Conservation (phyloP, 1,140 invertebrate genomes). For the Pygmarrhopalites habei region DNA sequence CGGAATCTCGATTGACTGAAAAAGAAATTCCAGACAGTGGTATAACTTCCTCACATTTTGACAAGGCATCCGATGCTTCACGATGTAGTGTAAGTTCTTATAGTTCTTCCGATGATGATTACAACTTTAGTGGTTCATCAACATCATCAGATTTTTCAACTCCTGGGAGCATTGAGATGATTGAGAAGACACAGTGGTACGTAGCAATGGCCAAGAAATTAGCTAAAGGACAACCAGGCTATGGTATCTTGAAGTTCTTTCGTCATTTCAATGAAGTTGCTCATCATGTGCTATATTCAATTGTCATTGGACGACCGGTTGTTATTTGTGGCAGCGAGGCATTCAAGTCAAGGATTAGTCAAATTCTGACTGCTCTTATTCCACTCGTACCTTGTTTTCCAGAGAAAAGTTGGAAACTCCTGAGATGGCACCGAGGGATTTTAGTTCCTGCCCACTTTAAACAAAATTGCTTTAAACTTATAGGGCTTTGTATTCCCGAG, state of each 20-base stretch:
- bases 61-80: neutral
- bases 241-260: constrained; percentile 39
- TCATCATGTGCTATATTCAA: constrained; percentile 40
- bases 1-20: too few species aligned
- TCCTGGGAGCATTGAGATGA: constrained; percentile 10
- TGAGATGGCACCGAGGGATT: constrained; percentile 41
- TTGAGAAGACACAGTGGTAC: constrained; percentile 34
- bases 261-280: constrained; percentile 31
- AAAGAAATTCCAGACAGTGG: too few species aligned
- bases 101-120: constrained; percentile 30
- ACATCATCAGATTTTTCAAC: neutral
- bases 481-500: constrained; percentile 41
- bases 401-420: constrained; percentile 27
- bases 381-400: constrained; percentile 26
- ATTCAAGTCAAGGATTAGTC: constrained; percentile 12
- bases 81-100: constrained; percentile 20
- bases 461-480: constrained; percentile 32
- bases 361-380: constrained; percentile 32
- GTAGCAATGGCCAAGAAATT: constrained; percentile 12
- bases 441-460: constrained; percentile 37
- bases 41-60: neutral
- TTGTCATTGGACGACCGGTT: constrained; percentile 40
- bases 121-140: neutral
- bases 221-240: constrained; percentile 27
- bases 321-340: constrained; percentile 36